These are phyloP conservation scores for Sparus aurata DNA, from an alignment of 2,797 vertebrate genomes.

Conservation along the genomic window DNA sequence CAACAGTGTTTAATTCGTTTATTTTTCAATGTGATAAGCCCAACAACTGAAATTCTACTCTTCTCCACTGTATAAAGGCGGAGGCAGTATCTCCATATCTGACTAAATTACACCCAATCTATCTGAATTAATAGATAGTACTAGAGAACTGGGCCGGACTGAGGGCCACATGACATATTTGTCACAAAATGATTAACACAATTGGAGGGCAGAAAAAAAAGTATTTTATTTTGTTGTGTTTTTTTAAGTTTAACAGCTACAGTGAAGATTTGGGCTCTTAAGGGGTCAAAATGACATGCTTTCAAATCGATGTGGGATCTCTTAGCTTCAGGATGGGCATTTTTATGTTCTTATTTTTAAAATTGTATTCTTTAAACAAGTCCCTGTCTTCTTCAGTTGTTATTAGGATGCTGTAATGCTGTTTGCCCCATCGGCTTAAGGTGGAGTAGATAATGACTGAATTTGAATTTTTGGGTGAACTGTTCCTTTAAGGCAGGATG, in stretches of 20 bases:
- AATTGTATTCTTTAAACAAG: no score
- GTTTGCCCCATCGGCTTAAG: no score
- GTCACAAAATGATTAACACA: neutral
- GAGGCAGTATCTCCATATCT: neutral
- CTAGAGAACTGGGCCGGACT: neutral
- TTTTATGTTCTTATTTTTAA: no score
- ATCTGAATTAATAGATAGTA: neutral
- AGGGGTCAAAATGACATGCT: no score
- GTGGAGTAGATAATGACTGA: no score
- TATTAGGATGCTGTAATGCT: no score
- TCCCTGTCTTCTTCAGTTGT: no score
- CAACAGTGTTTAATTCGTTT: neutral
- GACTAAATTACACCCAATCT: neutral
- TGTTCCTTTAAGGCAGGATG: neutral
- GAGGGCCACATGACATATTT: no score
- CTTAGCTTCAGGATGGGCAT: no score
- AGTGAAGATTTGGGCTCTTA: no score
- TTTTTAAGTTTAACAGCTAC: neutral
- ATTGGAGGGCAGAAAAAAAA: neutral
- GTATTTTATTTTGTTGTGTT: neutral
- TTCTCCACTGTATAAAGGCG: neutral
- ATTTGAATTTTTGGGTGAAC: no score
- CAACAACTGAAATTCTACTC: neutral
- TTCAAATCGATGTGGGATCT: no score
- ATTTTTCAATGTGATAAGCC: neutral